Evolutionary conservation across 2,888 invertebrate genomes (phyloP).

Genomic region (Sminthurides aquaticus): DNA sequence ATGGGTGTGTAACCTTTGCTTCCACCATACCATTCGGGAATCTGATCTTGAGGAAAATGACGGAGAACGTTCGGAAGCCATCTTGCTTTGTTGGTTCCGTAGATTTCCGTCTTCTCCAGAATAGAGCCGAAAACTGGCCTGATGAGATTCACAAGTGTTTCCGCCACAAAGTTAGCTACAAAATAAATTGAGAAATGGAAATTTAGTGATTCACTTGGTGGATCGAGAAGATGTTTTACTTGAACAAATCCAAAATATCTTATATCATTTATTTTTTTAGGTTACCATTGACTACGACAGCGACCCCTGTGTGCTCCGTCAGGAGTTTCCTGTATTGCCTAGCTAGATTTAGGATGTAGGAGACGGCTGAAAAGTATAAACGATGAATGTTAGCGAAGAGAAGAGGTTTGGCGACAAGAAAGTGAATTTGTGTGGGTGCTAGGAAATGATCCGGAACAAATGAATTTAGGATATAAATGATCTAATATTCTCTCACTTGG

Average conservation of each 20-base stretch:
- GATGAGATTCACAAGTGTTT: conserved; percentile 13
- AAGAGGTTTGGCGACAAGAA: too few relatives aligned
- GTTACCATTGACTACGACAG: conserved; percentile 22
- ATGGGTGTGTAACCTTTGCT: conserved; percentile 3
- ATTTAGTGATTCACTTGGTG: too few relatives aligned
- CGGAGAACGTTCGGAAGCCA: conserved; percentile 16
- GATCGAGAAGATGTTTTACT: too few relatives aligned
- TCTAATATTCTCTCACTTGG: conserved; percentile 10
- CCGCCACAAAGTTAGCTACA: conserved; percentile 17
- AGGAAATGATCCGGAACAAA: too few relatives aligned
- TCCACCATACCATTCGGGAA: conserved; percentile 15
- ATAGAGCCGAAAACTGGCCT: conserved; percentile 18
- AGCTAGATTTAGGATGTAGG: conserved; percentile 21
- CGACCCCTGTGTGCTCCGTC: conserved; percentile 20
- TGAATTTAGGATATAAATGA: not conserved
- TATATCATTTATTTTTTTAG: too few relatives aligned
- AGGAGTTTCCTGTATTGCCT: conserved; percentile 19
- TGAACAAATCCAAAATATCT: too few relatives aligned
- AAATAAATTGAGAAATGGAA: not conserved
- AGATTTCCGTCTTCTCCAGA: conserved; percentile 23
- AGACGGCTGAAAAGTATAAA: conserved; percentile 8
- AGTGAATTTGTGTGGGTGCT: not conserved
- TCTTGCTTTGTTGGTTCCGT: conserved; percentile 15
- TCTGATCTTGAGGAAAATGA: conserved; percentile 17
- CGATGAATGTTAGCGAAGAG: not conserved